These are phyloP conservation scores for Melanotaenia maccullochi DNA, from an alignment of 2,797 vertebrate genomes.

Conservation along the genomic window DNA sequence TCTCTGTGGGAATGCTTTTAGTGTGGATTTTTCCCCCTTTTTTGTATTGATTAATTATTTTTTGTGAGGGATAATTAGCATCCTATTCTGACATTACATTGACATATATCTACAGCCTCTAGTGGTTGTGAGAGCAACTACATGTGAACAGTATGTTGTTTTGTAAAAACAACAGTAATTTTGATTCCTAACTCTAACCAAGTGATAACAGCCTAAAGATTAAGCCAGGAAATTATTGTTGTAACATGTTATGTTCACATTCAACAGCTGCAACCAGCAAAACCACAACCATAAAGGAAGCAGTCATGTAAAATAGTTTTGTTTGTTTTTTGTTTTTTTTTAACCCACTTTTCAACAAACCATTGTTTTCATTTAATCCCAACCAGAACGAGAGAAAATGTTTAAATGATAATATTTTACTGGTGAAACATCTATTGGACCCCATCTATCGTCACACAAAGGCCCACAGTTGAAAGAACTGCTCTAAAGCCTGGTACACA, in stretches of 20 bases:
- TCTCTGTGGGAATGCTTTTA: conserved; percentile 7
- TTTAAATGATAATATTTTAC: too few species aligned
- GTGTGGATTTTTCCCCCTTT: not conserved
- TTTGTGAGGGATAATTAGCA: not conserved
- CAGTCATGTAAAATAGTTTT: too few species aligned
- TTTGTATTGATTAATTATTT: not conserved
- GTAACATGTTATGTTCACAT: not conserved
- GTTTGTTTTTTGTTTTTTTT: too few species aligned
- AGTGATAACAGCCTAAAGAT: not conserved
- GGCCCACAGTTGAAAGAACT: too few species aligned
- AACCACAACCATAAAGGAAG: too few species aligned
- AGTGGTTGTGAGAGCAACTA: not conserved
- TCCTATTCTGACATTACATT: not conserved
- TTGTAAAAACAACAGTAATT: not conserved
- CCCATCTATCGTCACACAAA: too few species aligned
- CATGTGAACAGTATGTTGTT: not conserved
- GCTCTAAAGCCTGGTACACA: too few species aligned
- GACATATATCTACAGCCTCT: not conserved
- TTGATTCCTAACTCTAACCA: not conserved
- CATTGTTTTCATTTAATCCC: too few species aligned
- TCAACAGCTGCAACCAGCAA: too few species aligned
- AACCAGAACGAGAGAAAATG: too few species aligned
- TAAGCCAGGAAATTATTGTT: not conserved
- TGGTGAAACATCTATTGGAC: too few species aligned
- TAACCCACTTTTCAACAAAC: too few species aligned